Evolutionary conservation across 2,888 invertebrate genomes (phyloP).

Genomic region (Zhuqinia jingwanae): DNA sequence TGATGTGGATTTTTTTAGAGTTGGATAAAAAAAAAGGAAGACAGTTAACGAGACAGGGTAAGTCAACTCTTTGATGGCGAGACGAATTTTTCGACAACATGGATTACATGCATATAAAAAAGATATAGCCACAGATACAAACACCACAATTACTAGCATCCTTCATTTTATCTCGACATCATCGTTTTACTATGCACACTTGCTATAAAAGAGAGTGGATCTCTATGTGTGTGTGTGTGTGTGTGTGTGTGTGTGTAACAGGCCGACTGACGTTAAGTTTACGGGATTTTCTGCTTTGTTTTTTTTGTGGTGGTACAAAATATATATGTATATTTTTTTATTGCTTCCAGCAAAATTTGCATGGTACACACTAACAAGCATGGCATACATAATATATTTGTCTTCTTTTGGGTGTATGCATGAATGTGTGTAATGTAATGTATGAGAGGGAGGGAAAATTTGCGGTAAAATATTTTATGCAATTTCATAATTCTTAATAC

Average conservation of each 20-base stretch:
- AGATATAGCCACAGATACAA: neutral
- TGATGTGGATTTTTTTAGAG: neutral
- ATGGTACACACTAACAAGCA: too few species aligned
- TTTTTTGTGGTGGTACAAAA: too few species aligned
- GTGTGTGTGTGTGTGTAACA: too few species aligned
- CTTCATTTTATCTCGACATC: constrained; percentile 17
- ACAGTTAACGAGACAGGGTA: constrained; percentile 73
- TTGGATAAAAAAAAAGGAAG: constrained; percentile 61
- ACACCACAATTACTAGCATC: too few species aligned
- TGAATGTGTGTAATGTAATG: neutral
- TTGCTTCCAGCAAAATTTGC: constrained; percentile 27
- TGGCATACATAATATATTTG: neutral
- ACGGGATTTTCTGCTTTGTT: constrained; percentile 11
- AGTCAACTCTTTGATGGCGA: constrained; percentile 71
- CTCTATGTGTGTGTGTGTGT: too few species aligned
- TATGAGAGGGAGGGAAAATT: too few species aligned
- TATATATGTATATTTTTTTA: too few species aligned
- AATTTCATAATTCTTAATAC: neutral
- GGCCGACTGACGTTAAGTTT: neutral
- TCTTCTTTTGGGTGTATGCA: too few species aligned
- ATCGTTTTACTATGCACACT: too few species aligned
- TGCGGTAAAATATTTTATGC: neutral
- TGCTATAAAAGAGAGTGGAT: neutral
- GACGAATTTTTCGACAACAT: constrained; percentile 74
- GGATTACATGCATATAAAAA: constrained; percentile 54